A percentile compares a stretch with the other conserved stretches of the same genome.
Conservation (phyloP, 2,888 invertebrate genomes). For the Volucella inanis region DNA sequence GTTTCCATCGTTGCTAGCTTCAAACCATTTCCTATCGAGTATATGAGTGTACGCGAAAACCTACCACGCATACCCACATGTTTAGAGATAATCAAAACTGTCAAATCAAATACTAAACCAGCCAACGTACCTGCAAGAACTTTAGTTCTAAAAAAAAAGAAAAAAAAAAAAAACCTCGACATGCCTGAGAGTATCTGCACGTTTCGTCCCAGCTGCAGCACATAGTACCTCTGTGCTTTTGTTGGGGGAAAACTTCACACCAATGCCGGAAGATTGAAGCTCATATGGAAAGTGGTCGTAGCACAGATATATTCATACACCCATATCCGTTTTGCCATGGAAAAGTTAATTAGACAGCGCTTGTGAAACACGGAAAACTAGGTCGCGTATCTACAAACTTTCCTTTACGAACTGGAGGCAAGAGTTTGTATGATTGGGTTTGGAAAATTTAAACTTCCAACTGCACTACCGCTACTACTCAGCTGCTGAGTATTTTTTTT, state of each 20-base stretch:
- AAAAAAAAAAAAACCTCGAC: too few relatives aligned
- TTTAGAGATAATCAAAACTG: slow-evolving; percentile 69
- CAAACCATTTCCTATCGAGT: not conserved
- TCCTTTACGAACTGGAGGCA: not conserved
- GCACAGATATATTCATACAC: not conserved
- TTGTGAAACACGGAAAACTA: slow-evolving; percentile 60
- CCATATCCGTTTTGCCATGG: slow-evolving; percentile 28
- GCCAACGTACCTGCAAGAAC: not conserved
- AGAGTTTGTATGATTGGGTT: too few relatives aligned
- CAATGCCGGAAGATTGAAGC: too few relatives aligned
- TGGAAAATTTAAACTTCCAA: too few relatives aligned
- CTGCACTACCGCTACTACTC: too few relatives aligned
- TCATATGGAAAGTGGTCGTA: too few relatives aligned
- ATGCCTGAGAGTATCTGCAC: too few relatives aligned
- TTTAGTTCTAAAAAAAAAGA: too few relatives aligned
- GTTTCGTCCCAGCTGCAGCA: not conserved
- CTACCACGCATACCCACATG: slow-evolving; percentile 29
- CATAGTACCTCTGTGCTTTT: not conserved
- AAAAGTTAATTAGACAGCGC: slow-evolving; percentile 67
- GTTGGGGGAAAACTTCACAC: slow-evolving; percentile 7
- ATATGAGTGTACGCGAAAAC: not conserved
- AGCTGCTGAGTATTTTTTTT: too few relatives aligned
- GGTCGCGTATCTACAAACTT: slow-evolving; percentile 41
- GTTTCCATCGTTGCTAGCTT: slow-evolving; percentile 39
- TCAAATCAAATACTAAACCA: slow-evolving; percentile 58